A percentile compares a stretch with the other conserved stretches of the same genome.
Evolutionary conservation across 2,113 vertebrate species (phyloP).

Genomic region (Dipodomys spectabilis): DNA sequence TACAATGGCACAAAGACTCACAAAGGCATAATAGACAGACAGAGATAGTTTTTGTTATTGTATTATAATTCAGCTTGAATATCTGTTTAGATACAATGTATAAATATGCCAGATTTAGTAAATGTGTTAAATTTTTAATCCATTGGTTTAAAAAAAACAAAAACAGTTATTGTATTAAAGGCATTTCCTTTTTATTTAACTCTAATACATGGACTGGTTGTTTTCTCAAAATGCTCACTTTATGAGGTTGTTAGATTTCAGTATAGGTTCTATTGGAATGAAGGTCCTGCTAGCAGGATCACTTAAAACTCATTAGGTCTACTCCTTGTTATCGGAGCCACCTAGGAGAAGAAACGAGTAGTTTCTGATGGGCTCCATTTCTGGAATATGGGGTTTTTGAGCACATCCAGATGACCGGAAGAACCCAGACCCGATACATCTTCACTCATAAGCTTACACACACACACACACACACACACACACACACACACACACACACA

Average conservation of each 20-base stretch:
- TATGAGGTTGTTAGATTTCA: constrained; percentile 21
- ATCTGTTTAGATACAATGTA: constrained; percentile 83
- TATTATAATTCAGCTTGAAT: constrained; percentile 73
- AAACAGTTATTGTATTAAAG: constrained; percentile 66
- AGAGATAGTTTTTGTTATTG: constrained; percentile 75
- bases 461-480: not conserved
- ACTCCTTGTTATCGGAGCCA: not conserved
- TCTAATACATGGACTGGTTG: constrained; percentile 58
- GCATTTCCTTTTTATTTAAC: constrained; percentile 71
- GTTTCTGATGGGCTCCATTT: not conserved
- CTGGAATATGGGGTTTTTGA: not conserved
- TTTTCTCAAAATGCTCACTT: constrained; percentile 18
- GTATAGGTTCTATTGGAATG: not conserved
- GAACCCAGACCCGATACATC: not conserved
- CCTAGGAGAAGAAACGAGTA: not conserved
- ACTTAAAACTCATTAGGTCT: not conserved
- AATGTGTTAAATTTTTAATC: constrained; percentile 82
- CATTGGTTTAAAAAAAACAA: constrained; percentile 58
- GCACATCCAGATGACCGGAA: not conserved
- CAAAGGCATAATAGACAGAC: constrained; percentile 87
- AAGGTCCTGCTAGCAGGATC: not conserved
- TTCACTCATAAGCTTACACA: not conserved
- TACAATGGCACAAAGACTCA: constrained; percentile 88
- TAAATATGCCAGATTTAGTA: constrained; percentile 83
- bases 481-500: not conserved